Evolutionary conservation across 2,797 vertebrate genomes (phyloP).

Genomic region (Gymnopithys bicolor): DNA sequence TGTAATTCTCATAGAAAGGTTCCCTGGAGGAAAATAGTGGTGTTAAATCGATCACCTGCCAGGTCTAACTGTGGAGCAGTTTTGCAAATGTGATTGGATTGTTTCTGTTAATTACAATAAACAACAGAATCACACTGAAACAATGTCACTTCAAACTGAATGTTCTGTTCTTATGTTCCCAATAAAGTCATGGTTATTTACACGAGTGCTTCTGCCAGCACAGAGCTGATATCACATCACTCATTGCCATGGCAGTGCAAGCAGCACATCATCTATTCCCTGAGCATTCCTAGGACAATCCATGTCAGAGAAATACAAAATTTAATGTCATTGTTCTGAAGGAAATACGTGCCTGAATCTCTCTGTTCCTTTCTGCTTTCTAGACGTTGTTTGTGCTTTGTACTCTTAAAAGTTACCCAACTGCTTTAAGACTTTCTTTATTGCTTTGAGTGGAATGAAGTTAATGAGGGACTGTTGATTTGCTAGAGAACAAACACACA

Average conservation of each 20-base stretch:
- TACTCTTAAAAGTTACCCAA: neutral
- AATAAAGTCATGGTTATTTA: neutral
- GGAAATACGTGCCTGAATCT: neutral
- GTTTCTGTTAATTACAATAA: neutral
- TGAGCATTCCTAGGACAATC: neutral
- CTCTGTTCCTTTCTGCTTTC: neutral
- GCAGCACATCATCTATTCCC: neutral
- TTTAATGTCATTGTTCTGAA: neutral
- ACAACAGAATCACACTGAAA: neutral
- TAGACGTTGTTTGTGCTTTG: neutral
- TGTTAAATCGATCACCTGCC: neutral
- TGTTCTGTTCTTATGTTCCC: neutral
- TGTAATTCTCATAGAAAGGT: neutral
- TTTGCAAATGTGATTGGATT: neutral
- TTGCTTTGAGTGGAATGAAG: neutral
- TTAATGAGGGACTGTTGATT: neutral
- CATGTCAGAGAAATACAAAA: neutral
- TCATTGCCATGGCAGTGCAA: neutral
- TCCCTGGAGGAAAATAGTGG: neutral
- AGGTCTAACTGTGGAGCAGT: neutral
- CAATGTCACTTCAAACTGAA: neutral
- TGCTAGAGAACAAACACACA: neutral
- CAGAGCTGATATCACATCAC: neutral
- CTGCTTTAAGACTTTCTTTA: neutral
- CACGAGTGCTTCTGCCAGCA: neutral